These are phyloP conservation scores for Pachyramphus minor DNA, from an alignment of 2,113 vertebrate species.

Conservation along the genomic window DNA sequence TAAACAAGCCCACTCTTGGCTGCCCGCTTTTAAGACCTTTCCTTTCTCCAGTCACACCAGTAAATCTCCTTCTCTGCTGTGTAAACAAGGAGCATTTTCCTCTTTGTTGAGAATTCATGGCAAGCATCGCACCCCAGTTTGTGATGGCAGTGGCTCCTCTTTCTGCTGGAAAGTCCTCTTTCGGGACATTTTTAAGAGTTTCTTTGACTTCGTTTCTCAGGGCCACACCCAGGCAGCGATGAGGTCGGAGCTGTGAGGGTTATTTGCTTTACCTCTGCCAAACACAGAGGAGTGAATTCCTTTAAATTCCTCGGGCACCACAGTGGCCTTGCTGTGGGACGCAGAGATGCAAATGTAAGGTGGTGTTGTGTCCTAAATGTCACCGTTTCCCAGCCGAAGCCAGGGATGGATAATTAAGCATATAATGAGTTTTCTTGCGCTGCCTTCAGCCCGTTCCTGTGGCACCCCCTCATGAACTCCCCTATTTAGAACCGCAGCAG, in stretches of 20 bases:
- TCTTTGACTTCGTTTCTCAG: accelerated
- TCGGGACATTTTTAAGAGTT: accelerated
- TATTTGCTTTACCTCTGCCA: not conserved
- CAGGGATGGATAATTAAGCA: no score
- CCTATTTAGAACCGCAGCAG: no score
- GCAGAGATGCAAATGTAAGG: no score
- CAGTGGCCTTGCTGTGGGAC: no score
- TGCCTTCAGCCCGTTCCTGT: no score
- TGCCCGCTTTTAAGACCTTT: not conserved
- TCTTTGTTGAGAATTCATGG: accelerated
- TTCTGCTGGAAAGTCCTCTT: not conserved
- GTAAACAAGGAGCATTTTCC: not conserved
- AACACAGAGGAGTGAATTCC: no score
- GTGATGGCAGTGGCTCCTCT: accelerated
- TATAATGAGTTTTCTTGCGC: no score
- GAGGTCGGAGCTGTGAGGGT: no score
- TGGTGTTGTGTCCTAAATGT: not conserved
- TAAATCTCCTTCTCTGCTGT: not conserved
- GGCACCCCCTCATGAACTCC: no score
- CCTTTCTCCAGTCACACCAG: not conserved
- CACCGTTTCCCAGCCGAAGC: not conserved
- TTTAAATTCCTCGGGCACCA: not conserved
- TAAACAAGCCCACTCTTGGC: not conserved
- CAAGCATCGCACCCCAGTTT: accelerated
- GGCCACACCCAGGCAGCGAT: no score